Base-by-base conservation (phyloP, 2,797 vertebrate genomes). In the Enteromius treurensis region DNA sequence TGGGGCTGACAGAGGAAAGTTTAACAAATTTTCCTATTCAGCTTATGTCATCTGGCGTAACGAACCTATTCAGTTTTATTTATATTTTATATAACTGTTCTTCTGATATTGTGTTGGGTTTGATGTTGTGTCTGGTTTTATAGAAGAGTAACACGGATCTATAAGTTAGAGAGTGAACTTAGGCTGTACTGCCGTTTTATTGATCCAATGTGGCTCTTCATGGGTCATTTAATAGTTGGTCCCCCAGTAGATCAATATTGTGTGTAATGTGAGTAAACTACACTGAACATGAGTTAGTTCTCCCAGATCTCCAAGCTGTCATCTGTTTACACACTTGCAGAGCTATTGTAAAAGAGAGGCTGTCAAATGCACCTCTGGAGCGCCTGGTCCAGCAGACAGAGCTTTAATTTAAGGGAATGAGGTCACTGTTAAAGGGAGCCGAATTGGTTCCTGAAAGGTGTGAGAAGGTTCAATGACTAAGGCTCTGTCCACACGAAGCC, bases 361-460 rank as follows among this genome's bases (percentile, higher is more conserved):
- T 78, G 65, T 69, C 73, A 45, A n/a, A 67, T 42, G 47, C 55
- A 78, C 65, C 74, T 82, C 80, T 82, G 29, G 34, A 78, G 75
- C 55, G 77, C 68, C 84, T 77, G 76, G 68, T 81, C 53, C 60
- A 74, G 68, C 34, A 53, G 29, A 62, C 58, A 86, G 49, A 62
- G 69, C 84, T 82, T 60, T 82, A 86, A 85, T 85, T 85, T 78
- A 55, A 69, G 55, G 51, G 58, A 82, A 82, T 26, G 42, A 78
- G 40, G 65, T 78, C 67, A 70, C 26, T 51, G 73, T 76, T 45
- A 82, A 42, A 81, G 26, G n/a, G 34, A 77, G 49, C 71, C 6
- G 11, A 69, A 69, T 47, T 55, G 73, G 62, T 68, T 85, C 55
- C 84, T 78, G 79, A 71, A 55, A 79, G 42, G 73, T 81, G n/a